Evolutionary conservation across 2,797 vertebrate species (phyloP), one percentile per base, ranked within the genome.

Genomic region (Fratercula arctica): DNA sequence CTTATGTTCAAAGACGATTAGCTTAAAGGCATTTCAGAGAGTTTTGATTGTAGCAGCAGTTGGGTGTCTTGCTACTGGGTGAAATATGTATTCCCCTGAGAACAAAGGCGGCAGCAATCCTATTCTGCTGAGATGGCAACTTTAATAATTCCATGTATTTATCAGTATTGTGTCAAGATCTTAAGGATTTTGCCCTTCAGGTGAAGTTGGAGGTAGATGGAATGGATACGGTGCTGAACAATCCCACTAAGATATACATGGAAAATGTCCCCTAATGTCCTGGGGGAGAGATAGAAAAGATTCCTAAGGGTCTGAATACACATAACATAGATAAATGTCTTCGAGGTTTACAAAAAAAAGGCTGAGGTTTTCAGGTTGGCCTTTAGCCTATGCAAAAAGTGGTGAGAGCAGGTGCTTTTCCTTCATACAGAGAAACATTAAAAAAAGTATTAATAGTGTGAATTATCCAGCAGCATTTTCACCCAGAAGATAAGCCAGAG

Each of bases 111-210:
- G 96, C 94, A 93, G 97, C 93, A 95, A 96, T 93, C 89, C 68
- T 96, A 90, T 98, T 97, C 96, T 98, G 98, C 98, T 98, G 97
- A 98, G 97, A 97, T 96, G 97, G 98, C 97, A 98, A 97, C 97
- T 98, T 98, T 98, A 98, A 98, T 98, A 98, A 98, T 98, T 98
- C 98, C 93, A 98, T 78, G 90, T 98, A 98, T 98, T 98, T 98
- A 98, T 98, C 97, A 98, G 96, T 91, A 97, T 98, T 97, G 97
- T 98, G 97, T 98, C 98, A 98, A 97, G 96, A 96, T 97, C 97
- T 98, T 98, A 98, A 97, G 95, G 89, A 98, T 97, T 98, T 98
- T 97, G 93, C 96, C 97, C 97, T 98, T 98, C 96, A 97, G 97
- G 97, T 98, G 95, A 97, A 97, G 96, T 82, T 97, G 94, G 94